These are phyloP conservation scores for Netelia melanura DNA, from an alignment of 2,888 invertebrate genomes.

Conservation along the genomic window DNA sequence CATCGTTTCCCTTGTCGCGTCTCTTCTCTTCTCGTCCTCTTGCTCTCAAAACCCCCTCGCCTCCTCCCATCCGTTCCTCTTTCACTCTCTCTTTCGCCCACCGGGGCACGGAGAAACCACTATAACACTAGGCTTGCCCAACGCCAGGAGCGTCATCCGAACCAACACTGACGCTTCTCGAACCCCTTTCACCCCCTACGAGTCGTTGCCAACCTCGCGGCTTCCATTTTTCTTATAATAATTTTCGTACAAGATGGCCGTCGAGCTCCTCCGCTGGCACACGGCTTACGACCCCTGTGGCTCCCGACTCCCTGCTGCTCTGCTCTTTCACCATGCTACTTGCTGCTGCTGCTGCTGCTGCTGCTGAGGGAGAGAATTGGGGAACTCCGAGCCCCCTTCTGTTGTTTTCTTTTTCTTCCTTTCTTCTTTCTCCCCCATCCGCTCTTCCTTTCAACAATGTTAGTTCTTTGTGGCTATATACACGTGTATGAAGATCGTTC, in stretches of 20 bases:
- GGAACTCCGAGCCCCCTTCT: slow-evolving; percentile 22
- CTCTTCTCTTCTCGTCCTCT: slow-evolving; percentile 62
- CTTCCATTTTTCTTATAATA: slow-evolving; percentile 70
- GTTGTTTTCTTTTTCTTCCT: slow-evolving; percentile 22
- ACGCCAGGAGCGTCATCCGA: slow-evolving; percentile 51
- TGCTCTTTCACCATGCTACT: slow-evolving; percentile 47
- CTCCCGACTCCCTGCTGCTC: slow-evolving; percentile 50
- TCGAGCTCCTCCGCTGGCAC: slow-evolving; percentile 59
- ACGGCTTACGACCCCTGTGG: slow-evolving; percentile 36
- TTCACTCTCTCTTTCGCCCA: not conserved
- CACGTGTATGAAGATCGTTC: slow-evolving; percentile 2
- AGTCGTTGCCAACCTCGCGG: slow-evolving; percentile 66
- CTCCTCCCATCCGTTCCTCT: not conserved
- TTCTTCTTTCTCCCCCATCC: not conserved
- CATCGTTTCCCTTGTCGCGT: slow-evolving; percentile 50
- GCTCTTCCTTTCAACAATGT: slow-evolving; percentile 42
- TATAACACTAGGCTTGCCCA: slow-evolving; percentile 14
- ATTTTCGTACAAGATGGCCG: slow-evolving; percentile 71
- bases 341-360: slow-evolving; percentile 25
- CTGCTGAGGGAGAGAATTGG: not conserved
- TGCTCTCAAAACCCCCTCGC: not conserved
- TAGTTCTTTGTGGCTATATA: slow-evolving; percentile 4
- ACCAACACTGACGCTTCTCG: slow-evolving; percentile 19
- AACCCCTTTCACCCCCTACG: slow-evolving; percentile 19
- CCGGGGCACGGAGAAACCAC: not conserved